phyloP scores from a whole-genome alignment of 2,888 invertebrate genomes.

The Heteropelma amictum region DNA sequence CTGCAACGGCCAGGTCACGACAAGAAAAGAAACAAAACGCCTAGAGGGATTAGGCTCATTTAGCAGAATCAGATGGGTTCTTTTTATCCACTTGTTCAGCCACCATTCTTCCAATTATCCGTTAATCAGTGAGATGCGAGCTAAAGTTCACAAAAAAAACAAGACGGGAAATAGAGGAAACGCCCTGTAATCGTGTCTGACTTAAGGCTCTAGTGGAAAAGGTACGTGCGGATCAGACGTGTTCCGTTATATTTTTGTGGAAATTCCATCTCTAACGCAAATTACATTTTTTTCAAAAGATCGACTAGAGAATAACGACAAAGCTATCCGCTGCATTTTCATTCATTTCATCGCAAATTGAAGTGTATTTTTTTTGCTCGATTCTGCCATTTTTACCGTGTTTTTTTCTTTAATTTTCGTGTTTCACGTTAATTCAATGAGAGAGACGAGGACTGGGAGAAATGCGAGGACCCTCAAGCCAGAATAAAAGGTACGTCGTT shows the following conservation, averaged over 20 bases:
- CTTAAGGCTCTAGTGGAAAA: background rate
- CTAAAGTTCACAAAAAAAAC: background rate
- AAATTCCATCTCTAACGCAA: too few relatives aligned
- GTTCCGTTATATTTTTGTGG: too few relatives aligned
- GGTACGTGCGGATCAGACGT: too few relatives aligned
- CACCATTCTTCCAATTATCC: slow-evolving; percentile 33
- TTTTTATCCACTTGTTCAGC: slow-evolving; percentile 11
- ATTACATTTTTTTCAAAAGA: too few relatives aligned
- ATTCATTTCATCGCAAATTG: too few relatives aligned
- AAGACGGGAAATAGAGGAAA: background rate
- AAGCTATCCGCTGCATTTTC: too few relatives aligned
- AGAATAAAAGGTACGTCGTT: slow-evolving; percentile 2
- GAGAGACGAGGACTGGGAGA: background rate
- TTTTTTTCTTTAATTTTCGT: background rate
- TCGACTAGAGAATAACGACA: too few relatives aligned
- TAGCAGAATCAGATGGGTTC: background rate
- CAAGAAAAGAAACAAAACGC: background rate
- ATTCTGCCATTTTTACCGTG: too few relatives aligned
- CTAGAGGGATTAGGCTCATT: slow-evolving; percentile 7
- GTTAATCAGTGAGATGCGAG: slow-evolving; percentile 30
- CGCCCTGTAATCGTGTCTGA: background rate
- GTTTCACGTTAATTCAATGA: background rate
- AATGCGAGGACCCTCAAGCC: background rate
- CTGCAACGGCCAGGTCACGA: slow-evolving; percentile 5
- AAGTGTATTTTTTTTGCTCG: too few relatives aligned